Conservation (phyloP, 2,113 vertebrate genomes). For the Galeopterus variegatus region DNA sequence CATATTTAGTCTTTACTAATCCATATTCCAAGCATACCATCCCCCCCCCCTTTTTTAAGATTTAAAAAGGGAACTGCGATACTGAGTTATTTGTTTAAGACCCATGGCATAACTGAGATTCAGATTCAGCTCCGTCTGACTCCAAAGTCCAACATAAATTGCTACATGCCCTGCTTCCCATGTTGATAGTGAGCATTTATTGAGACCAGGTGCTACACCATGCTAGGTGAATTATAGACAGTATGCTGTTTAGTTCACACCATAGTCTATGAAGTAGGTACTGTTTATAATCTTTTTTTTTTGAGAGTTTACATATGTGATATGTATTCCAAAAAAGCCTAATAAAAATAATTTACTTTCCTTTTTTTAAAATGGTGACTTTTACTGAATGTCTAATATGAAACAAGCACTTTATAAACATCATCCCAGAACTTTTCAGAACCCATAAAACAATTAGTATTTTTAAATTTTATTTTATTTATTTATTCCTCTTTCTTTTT, state of each 20-base stretch:
- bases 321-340: too few species aligned
- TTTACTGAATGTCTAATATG: too few species aligned
- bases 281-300: not conserved
- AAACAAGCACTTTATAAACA: too few species aligned
- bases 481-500: too few species aligned
- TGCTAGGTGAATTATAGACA: not conserved
- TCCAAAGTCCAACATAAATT: not conserved
- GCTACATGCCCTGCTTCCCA: not conserved
- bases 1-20: constrained; percentile 30
- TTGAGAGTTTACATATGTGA: too few species aligned
- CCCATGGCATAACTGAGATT: not conserved
- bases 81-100: not conserved
- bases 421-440: too few species aligned
- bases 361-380: too few species aligned
- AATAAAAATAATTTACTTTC: too few species aligned
- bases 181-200: rapidly evolving
- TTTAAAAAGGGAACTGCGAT: not conserved
- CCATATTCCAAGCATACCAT: not conserved
- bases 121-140: not conserved
- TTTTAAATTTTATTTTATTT: too few species aligned
- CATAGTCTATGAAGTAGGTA: not conserved
- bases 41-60: not conserved
- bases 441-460: too few species aligned
- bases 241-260: not conserved
- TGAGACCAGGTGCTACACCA: not conserved